These are phyloP conservation scores for Pachyuromys duprasi DNA, from an alignment of 2,797 vertebrate genomes.

Conservation along the genomic window DNA sequence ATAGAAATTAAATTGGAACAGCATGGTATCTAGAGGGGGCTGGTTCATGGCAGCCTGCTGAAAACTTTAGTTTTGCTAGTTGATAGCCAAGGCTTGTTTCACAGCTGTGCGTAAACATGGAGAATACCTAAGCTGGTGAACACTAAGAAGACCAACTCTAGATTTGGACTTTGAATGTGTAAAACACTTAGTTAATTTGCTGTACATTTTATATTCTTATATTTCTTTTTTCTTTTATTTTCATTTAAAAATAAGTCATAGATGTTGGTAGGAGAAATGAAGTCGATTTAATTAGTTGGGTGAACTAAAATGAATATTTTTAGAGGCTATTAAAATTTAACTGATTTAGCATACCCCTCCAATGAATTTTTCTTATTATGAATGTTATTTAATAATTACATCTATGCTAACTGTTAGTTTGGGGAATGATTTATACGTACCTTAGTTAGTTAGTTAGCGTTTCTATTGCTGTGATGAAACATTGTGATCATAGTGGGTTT, in stretches of 20 bases:
- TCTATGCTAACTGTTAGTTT: slow-evolving; percentile 66
- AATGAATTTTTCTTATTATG: slow-evolving; percentile 62
- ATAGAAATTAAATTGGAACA: neutral
- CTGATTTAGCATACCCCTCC: slow-evolving; percentile 50
- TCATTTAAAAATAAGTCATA: slow-evolving; percentile 39
- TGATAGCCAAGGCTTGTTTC: neutral
- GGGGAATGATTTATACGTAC: slow-evolving; percentile 53
- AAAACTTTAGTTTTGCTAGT: neutral
- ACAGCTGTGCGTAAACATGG: neutral
- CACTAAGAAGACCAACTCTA: neutral
- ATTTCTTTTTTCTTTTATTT: slow-evolving; percentile 43
- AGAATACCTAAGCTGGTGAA: neutral
- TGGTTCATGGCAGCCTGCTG: neutral
- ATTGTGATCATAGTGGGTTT: neutral
- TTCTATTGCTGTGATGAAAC: neutral
- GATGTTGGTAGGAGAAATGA: slow-evolving; percentile 43
- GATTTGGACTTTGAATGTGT: neutral
- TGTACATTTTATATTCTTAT: slow-evolving; percentile 5
- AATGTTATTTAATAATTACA: slow-evolving; percentile 53
- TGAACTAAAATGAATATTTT: slow-evolving; percentile 71
- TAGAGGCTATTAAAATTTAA: slow-evolving; percentile 54
- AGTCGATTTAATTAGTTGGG: slow-evolving; percentile 68
- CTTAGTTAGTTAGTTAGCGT: neutral
- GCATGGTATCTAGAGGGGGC: neutral
- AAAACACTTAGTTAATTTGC: slow-evolving; percentile 7